Evolutionary conservation across 92 coral and sea anemone genomes (phyloP).

Genomic region (Phymanthus crucifer): DNA sequence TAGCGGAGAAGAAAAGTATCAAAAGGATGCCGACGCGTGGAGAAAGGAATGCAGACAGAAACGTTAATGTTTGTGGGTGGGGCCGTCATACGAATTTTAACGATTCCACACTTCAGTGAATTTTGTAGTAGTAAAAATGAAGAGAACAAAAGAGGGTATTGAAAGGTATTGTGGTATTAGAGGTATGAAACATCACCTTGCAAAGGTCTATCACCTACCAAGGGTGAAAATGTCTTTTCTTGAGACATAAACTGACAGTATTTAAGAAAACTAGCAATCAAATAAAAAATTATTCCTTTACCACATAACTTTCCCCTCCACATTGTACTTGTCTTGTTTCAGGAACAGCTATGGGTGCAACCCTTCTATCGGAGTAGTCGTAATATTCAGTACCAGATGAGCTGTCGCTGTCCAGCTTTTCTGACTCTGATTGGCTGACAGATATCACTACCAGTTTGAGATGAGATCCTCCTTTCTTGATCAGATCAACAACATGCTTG

Average conservation of each 20-base stretch:
- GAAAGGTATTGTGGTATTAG: too few relatives aligned
- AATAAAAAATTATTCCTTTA: constrained; percentile 21
- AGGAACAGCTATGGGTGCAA: constrained; percentile 78
- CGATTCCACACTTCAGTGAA: too few relatives aligned
- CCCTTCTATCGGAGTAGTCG: constrained; percentile 86
- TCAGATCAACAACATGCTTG: constrained; percentile 87
- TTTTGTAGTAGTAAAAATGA: too few relatives aligned
- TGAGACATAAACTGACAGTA: neutral
- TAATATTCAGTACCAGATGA: constrained; percentile 88
- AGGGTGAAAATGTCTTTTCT: too few relatives aligned
- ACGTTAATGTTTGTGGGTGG: too few relatives aligned
- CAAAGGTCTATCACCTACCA: too few relatives aligned
- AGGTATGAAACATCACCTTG: too few relatives aligned
- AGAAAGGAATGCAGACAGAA: too few relatives aligned
- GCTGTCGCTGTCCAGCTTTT: constrained; percentile 91
- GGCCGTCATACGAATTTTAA: too few relatives aligned
- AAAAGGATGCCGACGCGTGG: too few relatives aligned
- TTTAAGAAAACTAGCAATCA: neutral
- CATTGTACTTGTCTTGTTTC: constrained; percentile 86
- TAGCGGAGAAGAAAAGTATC: too few relatives aligned
- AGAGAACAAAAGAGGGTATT: too few relatives aligned
- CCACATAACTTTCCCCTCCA: constrained; percentile 84
- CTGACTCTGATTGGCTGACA: constrained; percentile 80
- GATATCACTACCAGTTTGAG: constrained; percentile 87
- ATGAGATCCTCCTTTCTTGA: constrained; percentile 77